phyloP scores from a whole-genome alignment of 2,797 vertebrate species.

The Tokudaia muenninki region DNA sequence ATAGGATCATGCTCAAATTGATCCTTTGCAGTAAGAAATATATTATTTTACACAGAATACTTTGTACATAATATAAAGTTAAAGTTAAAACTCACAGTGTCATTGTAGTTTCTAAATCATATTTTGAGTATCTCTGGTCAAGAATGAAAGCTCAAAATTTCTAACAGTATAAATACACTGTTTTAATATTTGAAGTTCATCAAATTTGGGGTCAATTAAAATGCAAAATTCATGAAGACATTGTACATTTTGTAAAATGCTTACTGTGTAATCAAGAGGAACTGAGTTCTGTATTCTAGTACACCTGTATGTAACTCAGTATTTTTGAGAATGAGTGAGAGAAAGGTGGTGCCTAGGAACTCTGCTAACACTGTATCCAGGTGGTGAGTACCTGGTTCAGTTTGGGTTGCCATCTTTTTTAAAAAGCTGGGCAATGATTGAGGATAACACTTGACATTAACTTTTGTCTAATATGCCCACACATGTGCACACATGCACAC shows the following conservation, averaged over 20 bases:
- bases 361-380: neutral
- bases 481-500: neutral
- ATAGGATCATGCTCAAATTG: rapidly evolving
- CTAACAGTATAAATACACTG: neutral
- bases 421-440: neutral
- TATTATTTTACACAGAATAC: neutral
- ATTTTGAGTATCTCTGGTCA: neutral
- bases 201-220: neutral
- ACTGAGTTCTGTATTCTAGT: neutral
- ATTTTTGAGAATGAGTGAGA: neutral
- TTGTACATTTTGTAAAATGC: neutral
- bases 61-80: neutral
- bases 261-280: neutral
- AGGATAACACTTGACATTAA: neutral
- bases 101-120: neutral
- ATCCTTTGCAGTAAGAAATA: neutral
- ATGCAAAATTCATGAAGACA: neutral
- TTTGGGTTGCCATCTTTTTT: too few species aligned
- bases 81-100: neutral
- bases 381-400: neutral
- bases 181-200: neutral
- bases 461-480: neutral
- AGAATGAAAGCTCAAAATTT: neutral
- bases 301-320: neutral
- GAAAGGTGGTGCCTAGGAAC: neutral